These are phyloP conservation scores for Varanus salvator DNA, from an alignment of 2,113 vertebrate genomes.

Conservation along the genomic window DNA sequence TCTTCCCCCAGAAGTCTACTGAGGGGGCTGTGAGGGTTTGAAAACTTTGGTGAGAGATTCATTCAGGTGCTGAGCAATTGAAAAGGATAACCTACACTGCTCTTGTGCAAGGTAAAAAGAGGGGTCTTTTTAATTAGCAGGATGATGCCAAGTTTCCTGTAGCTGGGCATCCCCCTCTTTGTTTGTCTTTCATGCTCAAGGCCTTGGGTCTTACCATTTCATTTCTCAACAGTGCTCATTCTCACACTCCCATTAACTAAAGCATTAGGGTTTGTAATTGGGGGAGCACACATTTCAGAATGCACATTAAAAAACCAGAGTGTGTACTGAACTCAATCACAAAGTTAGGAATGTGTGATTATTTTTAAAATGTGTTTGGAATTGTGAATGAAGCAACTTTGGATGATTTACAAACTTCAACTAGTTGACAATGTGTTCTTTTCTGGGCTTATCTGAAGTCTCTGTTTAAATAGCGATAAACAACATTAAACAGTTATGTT, in stretches of 20 bases:
- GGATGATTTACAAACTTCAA: too few species aligned
- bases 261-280: too few species aligned
- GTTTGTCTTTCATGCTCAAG: neutral
- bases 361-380: too few species aligned
- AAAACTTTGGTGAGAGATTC: neutral
- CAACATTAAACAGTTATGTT: neutral
- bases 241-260: too few species aligned
- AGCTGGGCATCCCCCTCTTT: neutral
- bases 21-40: constrained; percentile 48
- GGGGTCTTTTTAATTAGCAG: neutral
- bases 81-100: neutral
- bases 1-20: neutral
- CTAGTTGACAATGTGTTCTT: too few species aligned
- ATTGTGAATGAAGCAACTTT: too few species aligned
- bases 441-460: too few species aligned
- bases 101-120: neutral
- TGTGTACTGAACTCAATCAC: too few species aligned
- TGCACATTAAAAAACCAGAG: too few species aligned
- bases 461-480: neutral
- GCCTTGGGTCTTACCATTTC: neutral
- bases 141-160: neutral
- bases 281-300: too few species aligned
- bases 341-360: too few species aligned
- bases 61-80: neutral
- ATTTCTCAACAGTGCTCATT: too few species aligned